Evolutionary conservation across 2,888 invertebrate species (phyloP).

Genomic region (Scotopteryx bipunctaria): DNA sequence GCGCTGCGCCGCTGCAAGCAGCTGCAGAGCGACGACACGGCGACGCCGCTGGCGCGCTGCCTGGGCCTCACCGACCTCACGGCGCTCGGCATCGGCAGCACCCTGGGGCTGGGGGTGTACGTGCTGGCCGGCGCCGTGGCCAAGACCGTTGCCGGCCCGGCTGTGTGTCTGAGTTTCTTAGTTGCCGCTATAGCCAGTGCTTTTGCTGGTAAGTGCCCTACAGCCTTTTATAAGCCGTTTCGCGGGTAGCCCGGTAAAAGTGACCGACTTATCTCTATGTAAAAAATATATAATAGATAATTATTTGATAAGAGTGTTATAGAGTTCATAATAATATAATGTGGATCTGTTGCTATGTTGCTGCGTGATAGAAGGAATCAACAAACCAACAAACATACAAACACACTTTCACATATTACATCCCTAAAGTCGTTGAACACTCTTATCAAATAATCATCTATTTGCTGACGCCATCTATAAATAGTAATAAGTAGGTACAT

Average conservation of each 20-base stretch:
- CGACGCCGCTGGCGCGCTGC: constrained; percentile 84
- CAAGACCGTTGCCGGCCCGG: constrained; percentile 93
- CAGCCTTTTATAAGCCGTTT: no score
- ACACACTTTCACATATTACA: no score
- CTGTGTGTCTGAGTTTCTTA: constrained; percentile 94
- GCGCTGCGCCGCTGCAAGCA: constrained; percentile 78
- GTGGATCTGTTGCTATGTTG: no score
- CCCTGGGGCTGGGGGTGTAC: constrained; percentile 97
- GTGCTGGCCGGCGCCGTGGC: constrained; percentile 96
- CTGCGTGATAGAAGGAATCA: no score
- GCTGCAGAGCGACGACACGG: constrained; percentile 61
- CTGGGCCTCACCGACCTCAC: constrained; percentile 93
- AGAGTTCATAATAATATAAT: no score
- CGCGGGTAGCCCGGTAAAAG: no score
- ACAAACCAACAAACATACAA: no score
- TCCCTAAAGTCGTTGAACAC: no score
- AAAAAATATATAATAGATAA: no score
- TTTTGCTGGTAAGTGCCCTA: constrained; percentile 88
- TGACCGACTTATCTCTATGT: no score
- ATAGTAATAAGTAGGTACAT: constrained; percentile 3
- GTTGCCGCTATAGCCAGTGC: constrained; percentile 96
- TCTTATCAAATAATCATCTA: no score
- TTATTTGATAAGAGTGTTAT: no score
- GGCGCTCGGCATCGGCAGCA: constrained; percentile 93
- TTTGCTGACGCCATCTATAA: not conserved